A percentile compares a stretch with the other conserved stretches of the same genome.
phyloP scores from a whole-genome alignment of 2,113 vertebrate species.

The Pardalotus punctatus region DNA sequence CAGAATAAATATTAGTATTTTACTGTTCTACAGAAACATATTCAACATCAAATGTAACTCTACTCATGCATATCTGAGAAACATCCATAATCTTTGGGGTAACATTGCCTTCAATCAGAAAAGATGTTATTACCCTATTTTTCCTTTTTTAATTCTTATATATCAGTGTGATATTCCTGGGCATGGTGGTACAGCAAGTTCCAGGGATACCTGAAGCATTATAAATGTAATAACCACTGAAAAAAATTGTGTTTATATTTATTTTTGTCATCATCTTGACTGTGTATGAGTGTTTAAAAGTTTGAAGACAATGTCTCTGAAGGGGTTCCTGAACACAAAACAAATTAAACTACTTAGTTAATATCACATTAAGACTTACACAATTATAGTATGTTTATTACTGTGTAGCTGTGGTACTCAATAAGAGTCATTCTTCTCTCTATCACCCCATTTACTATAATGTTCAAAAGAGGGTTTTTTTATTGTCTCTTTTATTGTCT shows the following conservation, averaged over 20 bases:
- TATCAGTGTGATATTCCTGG: background rate
- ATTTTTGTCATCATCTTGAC: background rate
- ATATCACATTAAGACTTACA: background rate
- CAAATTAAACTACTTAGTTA: background rate
- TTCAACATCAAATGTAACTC: background rate
- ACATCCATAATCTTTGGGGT: background rate
- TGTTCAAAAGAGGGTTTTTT: background rate
- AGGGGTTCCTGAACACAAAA: background rate
- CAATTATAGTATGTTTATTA: background rate
- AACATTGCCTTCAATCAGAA: background rate
- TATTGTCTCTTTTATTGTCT: background rate
- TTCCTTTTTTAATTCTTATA: background rate
- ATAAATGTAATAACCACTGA: background rate
- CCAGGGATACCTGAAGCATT: background rate
- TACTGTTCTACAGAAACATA: background rate
- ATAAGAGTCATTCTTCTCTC: background rate
- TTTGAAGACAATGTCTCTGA: background rate
- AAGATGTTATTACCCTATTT: background rate
- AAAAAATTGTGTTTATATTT: background rate
- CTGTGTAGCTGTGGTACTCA: background rate
- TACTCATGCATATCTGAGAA: background rate
- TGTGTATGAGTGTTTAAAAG: background rate
- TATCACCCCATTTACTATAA: background rate
- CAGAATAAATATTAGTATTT: background rate
- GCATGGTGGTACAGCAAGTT: background rate